Percentiles rank a stretch among this genome's conserved stretches.
Evolutionary conservation across 2,797 vertebrate genomes (phyloP).

Genomic region (Halcyon smyrnensis): DNA sequence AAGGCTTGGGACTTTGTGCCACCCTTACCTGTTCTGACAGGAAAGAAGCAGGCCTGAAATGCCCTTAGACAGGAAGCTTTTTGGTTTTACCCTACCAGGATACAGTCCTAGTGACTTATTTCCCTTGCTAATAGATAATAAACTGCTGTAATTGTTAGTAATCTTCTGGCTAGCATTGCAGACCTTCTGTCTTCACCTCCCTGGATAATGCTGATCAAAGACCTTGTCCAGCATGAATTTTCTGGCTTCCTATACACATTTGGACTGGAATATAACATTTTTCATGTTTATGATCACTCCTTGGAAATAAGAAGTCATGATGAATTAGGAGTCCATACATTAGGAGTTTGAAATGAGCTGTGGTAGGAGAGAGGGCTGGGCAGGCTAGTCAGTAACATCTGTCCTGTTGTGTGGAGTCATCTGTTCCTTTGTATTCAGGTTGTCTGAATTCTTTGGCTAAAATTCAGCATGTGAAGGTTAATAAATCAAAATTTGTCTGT

Average conservation of each 20-base stretch:
- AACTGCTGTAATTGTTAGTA: neutral
- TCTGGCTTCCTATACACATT: neutral
- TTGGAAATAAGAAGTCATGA: neutral
- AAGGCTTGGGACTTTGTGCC: neutral
- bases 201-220: neutral
- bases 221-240: neutral
- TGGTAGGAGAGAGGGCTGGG: neutral
- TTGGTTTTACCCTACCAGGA: neutral
- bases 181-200: neutral
- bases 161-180: neutral
- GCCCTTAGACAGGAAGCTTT: neutral
- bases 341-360: neutral
- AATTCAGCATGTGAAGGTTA: conserved; percentile 21
- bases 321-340: neutral
- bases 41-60: neutral
- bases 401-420: neutral
- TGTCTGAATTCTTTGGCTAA: conserved; percentile 41
- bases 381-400: neutral
- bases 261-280: neutral
- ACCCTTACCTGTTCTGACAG: neutral
- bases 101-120: neutral
- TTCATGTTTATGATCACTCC: neutral
- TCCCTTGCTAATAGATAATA: neutral
- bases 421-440: conserved; percentile 5
- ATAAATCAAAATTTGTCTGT: neutral